Conservation (phyloP, 2,888 invertebrate species). For the Stramonita haemastoma region DNA sequence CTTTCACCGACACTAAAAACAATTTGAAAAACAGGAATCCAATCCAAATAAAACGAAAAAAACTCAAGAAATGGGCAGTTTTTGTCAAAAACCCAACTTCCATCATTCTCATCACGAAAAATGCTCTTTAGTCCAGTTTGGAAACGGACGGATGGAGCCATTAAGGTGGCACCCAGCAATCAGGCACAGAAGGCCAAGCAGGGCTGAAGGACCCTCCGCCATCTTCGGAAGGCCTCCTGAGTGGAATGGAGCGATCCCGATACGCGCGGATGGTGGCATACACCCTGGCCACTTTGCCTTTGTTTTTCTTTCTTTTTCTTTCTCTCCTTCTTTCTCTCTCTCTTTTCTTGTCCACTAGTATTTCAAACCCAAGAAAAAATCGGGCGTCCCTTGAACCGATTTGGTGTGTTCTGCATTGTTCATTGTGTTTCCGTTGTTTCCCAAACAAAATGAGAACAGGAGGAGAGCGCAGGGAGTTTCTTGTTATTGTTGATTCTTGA, state of each 20-base stretch:
- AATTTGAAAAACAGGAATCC: too few species aligned
- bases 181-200: neutral
- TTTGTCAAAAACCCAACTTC: too few species aligned
- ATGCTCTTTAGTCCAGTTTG: neutral
- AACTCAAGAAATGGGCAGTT: too few species aligned
- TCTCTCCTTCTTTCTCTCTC: neutral
- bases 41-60: too few species aligned
- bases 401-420: too few species aligned
- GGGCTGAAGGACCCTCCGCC: slow-evolving; percentile 3
- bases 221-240: neutral
- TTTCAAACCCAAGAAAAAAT: too few species aligned
- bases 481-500: neutral
- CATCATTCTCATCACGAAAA: too few species aligned
- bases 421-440: too few species aligned
- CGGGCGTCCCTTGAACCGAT: too few species aligned
- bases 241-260: neutral
- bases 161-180: neutral
- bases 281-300: neutral
- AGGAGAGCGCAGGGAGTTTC: too few species aligned
- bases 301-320: neutral
- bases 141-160: slow-evolving; percentile 1
- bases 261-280: neutral
- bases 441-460: too few species aligned
- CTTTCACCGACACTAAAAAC: too few species aligned
- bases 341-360: neutral